Base-by-base conservation (phyloP, 2,888 invertebrate species). In the Parnassius smintheus region DNA sequence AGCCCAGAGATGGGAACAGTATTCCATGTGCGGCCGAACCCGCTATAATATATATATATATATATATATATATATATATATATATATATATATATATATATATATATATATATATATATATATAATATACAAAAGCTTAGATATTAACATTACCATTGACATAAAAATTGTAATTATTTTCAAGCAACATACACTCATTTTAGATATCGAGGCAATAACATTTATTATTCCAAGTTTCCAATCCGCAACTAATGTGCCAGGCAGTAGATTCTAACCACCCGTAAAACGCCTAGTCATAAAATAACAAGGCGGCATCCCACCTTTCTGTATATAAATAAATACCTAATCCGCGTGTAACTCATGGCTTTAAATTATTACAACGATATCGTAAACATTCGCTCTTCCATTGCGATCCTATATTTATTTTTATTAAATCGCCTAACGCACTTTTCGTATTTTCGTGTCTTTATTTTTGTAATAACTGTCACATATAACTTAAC, bases 331-430 rank as follows among this genome's bases (percentile, higher is more conserved):
- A 76, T 77, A 83, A 83, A 87, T 85, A 88, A 86, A 86, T 86
- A 84, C 76, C 83, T 85, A 86, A 87, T 83, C 78, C 82, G 71
- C 72, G 74, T 68, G 68, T 65, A 59, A 75, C 42, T 62, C 55
- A 12, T 48, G 44, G 79, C 81, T 85, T 86, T 86, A 86, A 85
- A 86, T 88, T 86, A 86, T 85, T 81, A 81, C 72, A 78, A 81
- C 76, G 70, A 82, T 85, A 85, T 85, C 87, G 87, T 88, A 85
- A 86, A 86, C 78, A 77, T 71, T 64, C 78, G 76, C 75, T 77
- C 81, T 75, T 77, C 7, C 74, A 71, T 77, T 78, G 69, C 74
- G 73, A 83, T 83, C 81, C 81, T 81, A 83, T 85, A 85, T 88
- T 87, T 86, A 88, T 87, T 86, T 87, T 86, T 87, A 86, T 85